Conservation (phyloP, 2,113 vertebrate species). For the Plotosus lineatus region DNA sequence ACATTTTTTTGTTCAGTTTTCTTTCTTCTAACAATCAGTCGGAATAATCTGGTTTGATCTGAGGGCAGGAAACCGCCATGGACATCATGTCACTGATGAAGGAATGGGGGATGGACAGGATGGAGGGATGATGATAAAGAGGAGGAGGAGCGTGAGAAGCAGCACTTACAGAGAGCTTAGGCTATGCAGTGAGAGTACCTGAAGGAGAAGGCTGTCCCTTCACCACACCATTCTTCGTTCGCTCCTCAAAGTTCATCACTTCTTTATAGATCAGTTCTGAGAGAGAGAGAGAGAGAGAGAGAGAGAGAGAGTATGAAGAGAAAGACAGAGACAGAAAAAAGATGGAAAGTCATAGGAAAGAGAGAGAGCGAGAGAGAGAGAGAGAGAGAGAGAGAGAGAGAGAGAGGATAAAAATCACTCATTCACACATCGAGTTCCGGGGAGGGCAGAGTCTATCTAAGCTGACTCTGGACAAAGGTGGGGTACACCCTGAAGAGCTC, state of each 20-base stretch:
- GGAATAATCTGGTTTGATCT: neutral
- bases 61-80: neutral
- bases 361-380: neutral
- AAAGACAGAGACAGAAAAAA: slow-evolving; percentile 39
- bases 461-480: no score
- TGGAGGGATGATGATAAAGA: slow-evolving; percentile 41
- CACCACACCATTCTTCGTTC: slow-evolving; percentile 98
- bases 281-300: slow-evolving; percentile 28
- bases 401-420: neutral
- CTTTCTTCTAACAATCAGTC: neutral
- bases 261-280: slow-evolving; percentile 99
- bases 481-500: no score
- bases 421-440: no score
- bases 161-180: slow-evolving; percentile 79
- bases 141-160: slow-evolving; percentile 65
- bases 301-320: neutral
- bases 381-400: neutral
- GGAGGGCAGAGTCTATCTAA: no score
- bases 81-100: neutral
- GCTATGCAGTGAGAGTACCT: slow-evolving; percentile 95
- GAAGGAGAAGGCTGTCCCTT: slow-evolving; percentile 99
- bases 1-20: neutral
- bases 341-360: slow-evolving; percentile 53
- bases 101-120: slow-evolving; percentile 4
- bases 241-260: slow-evolving; percentile 99